Base-by-base conservation (phyloP, 2,797 vertebrate genomes). In the Spatula clypeata region DNA sequence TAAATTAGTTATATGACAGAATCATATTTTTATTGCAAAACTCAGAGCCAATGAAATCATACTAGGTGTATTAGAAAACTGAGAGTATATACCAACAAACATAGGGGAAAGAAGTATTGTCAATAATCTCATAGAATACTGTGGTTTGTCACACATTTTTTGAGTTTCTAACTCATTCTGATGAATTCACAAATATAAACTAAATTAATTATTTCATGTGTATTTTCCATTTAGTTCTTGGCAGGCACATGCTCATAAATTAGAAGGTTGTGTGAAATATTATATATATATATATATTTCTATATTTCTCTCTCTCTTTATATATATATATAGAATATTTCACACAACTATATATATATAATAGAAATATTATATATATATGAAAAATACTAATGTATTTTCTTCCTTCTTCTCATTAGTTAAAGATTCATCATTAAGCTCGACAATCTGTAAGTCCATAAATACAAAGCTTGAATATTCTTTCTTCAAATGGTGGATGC, bases 1-100 rank as follows among this genome's bases (percentile, higher is more conserved):
- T 71, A 18, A 62, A 83, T 40, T 74, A 76, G 12, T 67, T 67
- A 29, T 13, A 29, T 55, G 12, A 84, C 65, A 80, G 3, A 8
- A 40, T 72, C 67, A 79, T 92, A 70, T 38, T 81, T 47, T 64
- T 74, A 45, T 62, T 60, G 24, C 9, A 49, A 65, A 75, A 55
- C 4, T 74, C 34, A 58, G 15, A 76, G 49, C 9, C 21, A 60
- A 44, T 44, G n/a, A 70, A 84, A 47, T 71, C 9, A 40, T 32
- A 74, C 7, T 24, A 13, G 17, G 9, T 44, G 13, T 66, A 40
- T 66, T 74, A 83, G 23, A 70, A 88, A 92, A 80, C 32, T 29
- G 12, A 60, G n/a, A 27, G 6, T 29, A 54, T 54, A 42, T 23
- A 40, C 10, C 47, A 71, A 36, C 3, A 82, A 54, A 88, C 38